These are phyloP conservation scores for Lepidothrix coronata DNA, from an alignment of 2,113 vertebrate species.

Conservation along the genomic window DNA sequence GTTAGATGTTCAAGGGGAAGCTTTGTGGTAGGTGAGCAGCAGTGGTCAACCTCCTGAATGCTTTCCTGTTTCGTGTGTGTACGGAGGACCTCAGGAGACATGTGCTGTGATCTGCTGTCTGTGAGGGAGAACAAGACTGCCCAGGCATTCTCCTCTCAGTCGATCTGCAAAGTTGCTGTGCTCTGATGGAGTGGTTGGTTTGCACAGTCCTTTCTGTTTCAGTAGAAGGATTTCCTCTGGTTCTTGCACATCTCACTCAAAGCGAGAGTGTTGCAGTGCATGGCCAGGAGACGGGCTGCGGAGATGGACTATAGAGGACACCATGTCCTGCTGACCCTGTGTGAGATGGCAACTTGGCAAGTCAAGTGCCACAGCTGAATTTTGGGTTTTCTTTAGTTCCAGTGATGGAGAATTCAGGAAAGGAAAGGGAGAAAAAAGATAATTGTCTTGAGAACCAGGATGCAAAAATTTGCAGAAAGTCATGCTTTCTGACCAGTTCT, in stretches of 20 bases:
- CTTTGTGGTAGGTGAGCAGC: background rate
- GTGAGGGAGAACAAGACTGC: background rate
- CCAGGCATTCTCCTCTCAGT: background rate
- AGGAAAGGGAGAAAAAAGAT: rapidly evolving
- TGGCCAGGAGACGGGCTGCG: rapidly evolving
- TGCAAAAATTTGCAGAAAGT: background rate
- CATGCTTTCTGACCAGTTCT: background rate
- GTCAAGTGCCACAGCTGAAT: background rate
- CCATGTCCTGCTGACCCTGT: background rate
- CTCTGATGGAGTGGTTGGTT: rapidly evolving
- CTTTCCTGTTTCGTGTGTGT: background rate
- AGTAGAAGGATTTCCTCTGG: background rate
- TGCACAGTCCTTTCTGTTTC: background rate
- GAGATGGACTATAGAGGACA: background rate
- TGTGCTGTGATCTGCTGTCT: background rate
- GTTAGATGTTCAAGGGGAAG: background rate
- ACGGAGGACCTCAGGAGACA: background rate
- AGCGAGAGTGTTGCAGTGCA: background rate
- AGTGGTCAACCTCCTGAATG: background rate
- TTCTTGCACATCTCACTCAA: background rate
- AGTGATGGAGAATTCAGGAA: background rate
- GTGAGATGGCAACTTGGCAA: background rate
- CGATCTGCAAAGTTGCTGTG: rapidly evolving
- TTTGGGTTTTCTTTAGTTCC: background rate
- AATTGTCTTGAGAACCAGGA: background rate